Base-by-base conservation (phyloP, 2,113 vertebrate species). In the Gobius niger region DNA sequence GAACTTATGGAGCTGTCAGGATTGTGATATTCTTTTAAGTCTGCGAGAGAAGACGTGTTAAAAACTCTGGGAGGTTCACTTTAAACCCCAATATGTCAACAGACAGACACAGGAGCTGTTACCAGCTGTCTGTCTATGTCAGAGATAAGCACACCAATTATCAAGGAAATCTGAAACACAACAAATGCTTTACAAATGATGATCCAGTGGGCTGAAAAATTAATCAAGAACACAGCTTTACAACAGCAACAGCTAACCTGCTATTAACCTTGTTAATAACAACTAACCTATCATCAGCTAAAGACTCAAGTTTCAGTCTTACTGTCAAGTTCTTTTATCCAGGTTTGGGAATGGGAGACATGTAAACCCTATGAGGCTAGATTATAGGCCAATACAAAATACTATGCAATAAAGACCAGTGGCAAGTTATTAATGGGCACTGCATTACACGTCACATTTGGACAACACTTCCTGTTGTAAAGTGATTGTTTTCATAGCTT, bases 41-140 rank as follows among this genome's bases (percentile, higher is more conserved):
- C 19, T 62, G 15, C 63, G 34, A 52, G 19, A 53, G 53, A 73
- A 24, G 66, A 15, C 61, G 54, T 63, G 76, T 70, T 76, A 66
- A 80, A 34, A 73, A 41, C 47, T 65, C 64, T 70, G 52, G 63
- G 44, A 78, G 52, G 56, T 72, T 74, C 8, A 73, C 68, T 78
- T 76, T 51, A 51, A 78, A 66, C 53, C 57, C 46, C 66, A 77
- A 75, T 44, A 57, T 54, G 63, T 75, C 52, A 69, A 63, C 76
- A 63, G 65, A n/a, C 47, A 49, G 52, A 56, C 67, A 60, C 62
- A 66, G 47, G 65, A 69, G 61, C 65, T 68, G 68, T 71, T 53
- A 70, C 57, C 44, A 62, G n/a, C 16, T 13, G 54, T 63, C 44
- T 56, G 68, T 76, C 66, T 46, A 73, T 62, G 18, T 49, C 49